Conservation (phyloP, 2,888 invertebrate species). For the Rhingia rostrata region DNA sequence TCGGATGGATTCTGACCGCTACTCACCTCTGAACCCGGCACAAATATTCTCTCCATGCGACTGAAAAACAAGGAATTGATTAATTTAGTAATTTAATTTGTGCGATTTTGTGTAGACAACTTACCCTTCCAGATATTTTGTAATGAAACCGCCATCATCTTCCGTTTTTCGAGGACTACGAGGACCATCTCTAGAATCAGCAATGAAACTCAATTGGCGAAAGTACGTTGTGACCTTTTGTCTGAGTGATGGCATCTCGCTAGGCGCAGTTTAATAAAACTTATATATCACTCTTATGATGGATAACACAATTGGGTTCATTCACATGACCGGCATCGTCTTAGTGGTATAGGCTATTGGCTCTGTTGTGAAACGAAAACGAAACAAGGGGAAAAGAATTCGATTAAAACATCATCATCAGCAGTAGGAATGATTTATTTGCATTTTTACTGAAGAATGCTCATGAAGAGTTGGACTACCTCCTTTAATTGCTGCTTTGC, state of each 20-base stretch:
- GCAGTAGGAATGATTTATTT: slow-evolving; percentile 3
- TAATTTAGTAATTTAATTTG: neutral
- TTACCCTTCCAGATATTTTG: slow-evolving; percentile 88
- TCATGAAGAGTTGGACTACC: slow-evolving; percentile 7
- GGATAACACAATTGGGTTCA: slow-evolving; percentile 59
- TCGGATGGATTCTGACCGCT: slow-evolving; percentile 89
- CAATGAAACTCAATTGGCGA: slow-evolving; percentile 88
- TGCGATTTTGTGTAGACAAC: slow-evolving; percentile 57
- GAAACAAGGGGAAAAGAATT: slow-evolving; percentile 21
- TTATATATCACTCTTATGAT: slow-evolving; percentile 49
- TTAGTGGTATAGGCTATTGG: slow-evolving; percentile 10
- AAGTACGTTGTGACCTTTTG: slow-evolving; percentile 89
- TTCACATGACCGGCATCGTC: slow-evolving; percentile 67
- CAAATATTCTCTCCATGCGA: slow-evolving; percentile 81
- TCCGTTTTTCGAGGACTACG: slow-evolving; percentile 80
- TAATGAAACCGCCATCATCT: slow-evolving; percentile 87
- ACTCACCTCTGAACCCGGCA: slow-evolving; percentile 83
- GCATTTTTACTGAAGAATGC: slow-evolving; percentile 24
- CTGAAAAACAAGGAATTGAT: slow-evolving; percentile 71
- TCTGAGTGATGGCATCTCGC: slow-evolving; percentile 87
- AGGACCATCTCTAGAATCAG: slow-evolving; percentile 84
- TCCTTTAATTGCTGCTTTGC: slow-evolving; percentile 49
- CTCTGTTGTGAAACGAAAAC: slow-evolving; percentile 36
- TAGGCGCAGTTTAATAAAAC: slow-evolving; percentile 28
- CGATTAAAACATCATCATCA: slow-evolving; percentile 43